Percentiles rank a stretch among this genome's conserved stretches.
phyloP scores from a whole-genome alignment of 2,113 vertebrate species.

The Eurypyga helias region DNA sequence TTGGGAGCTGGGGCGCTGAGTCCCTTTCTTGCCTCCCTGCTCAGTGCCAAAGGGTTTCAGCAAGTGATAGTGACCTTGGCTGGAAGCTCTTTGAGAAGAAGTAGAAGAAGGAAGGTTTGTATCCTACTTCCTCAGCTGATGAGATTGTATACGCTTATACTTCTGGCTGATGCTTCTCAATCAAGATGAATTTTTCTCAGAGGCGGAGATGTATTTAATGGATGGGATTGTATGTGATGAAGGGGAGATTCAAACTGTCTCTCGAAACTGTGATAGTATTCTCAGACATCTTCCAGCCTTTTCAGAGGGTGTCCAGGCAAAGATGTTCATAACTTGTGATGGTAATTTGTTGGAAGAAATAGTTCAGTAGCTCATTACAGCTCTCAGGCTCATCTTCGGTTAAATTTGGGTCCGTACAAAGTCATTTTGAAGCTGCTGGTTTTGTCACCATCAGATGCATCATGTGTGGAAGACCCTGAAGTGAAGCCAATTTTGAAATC shows the following conservation, averaged over 20 bases:
- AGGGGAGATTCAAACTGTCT: neutral
- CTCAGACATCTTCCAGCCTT: neutral
- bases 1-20: neutral
- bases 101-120: neutral
- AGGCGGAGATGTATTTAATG: neutral
- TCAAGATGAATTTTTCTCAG: neutral
- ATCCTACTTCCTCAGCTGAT: neutral
- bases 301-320: neutral
- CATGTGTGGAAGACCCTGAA: neutral
- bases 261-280: neutral
- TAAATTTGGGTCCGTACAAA: neutral
- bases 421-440: neutral
- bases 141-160: fast-evolving
- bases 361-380: neutral
- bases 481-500: neutral
- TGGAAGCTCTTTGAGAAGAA: neutral
- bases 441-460: neutral
- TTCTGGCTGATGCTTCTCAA: neutral
- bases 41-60: neutral
- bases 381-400: neutral
- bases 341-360: neutral
- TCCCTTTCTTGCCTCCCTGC: neutral
- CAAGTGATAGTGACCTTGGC: neutral
- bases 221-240: neutral
- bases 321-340: neutral